Base-by-base conservation (phyloP, 1,140 invertebrate species). In the Trichonephila clavata region DNA sequence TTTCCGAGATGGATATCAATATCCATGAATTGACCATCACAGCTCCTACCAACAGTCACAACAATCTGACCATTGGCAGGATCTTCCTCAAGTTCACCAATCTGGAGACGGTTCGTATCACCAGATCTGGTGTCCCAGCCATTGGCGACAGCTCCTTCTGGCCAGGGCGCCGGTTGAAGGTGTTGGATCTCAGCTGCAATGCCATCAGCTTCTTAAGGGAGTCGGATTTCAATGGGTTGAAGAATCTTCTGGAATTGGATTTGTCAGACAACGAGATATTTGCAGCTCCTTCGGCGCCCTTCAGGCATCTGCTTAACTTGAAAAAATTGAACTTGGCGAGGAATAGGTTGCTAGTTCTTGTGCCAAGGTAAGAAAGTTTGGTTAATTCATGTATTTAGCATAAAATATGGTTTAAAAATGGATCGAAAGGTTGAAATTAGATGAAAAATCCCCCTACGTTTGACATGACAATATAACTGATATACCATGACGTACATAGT, bases 61-160 rank as follows among this genome's bases (percentile, higher is more conserved):
- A 98, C 95, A 96, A 96, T 80, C 96, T 98, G 14, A 97, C 97
- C 2, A 97, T 98, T 93, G 97, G 97, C 1, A 97, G 97, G 32
- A 97, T 97, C 59, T 97, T 97, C 95, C 96, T 96, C n/a, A 96
- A 96, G 88, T 97, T 97, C 95, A 96, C 96, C 59, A 96, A 97
- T 81, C 96, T 98, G 57, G 97, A 97, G 95, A 97, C 98, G 95
- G 95, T 98, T 4, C 97, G 97, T 94, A 98, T 98, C 71, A 97
- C 97, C 2, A 96, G 97, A 89, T 98, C 97, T 0, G 97, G 97
- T 95, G 96, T 98, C 10, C 97, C 98, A 0, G 97, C 97, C 21
- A 97, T 98, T 92, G 98, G 98, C 0, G 96, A 97, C 93, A 97
- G 97, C 95, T 97, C 97, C 16, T 98, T 98, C 95, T 98, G 97